Evolutionary conservation across 2,888 invertebrate species (phyloP).

Genomic region (Conchocele bisecta): DNA sequence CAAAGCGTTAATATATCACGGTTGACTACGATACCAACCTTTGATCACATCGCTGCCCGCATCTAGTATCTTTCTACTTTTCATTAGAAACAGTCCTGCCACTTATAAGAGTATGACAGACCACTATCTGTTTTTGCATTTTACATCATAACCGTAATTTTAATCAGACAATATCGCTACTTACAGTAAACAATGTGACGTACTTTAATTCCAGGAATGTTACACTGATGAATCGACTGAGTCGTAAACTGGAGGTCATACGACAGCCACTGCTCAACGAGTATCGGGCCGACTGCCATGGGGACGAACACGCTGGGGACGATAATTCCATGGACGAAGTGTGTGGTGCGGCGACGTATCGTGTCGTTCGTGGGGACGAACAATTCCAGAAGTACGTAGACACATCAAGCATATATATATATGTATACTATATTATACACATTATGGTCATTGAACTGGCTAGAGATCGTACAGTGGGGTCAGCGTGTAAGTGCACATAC

Average conservation of each 20-base stretch:
- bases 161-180: too few species aligned
- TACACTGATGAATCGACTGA: conserved; percentile 36
- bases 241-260: conserved; percentile 25
- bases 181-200: too few species aligned
- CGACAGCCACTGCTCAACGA: conserved; percentile 7
- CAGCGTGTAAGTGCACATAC: too few species aligned
- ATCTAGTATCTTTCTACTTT: too few species aligned
- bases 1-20: too few species aligned
- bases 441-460: neutral
- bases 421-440: neutral
- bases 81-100: too few species aligned
- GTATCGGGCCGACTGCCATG: conserved; percentile 47
- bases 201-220: conserved; percentile 42
- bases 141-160: too few species aligned
- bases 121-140: too few species aligned
- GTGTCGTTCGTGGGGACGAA: conserved; percentile 26
- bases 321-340: conserved; percentile 35
- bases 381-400: conserved; percentile 25
- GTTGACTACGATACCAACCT: too few species aligned
- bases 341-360: conserved; percentile 25
- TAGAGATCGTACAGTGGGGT: neutral
- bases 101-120: too few species aligned
- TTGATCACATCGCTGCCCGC: too few species aligned
- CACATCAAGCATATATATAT: neutral
- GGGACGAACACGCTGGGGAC: neutral